Evolutionary conservation across 2,113 vertebrate species (phyloP), one percentile per base, ranked within the genome.

Genomic region (Heloderma charlesbogerti): DNA sequence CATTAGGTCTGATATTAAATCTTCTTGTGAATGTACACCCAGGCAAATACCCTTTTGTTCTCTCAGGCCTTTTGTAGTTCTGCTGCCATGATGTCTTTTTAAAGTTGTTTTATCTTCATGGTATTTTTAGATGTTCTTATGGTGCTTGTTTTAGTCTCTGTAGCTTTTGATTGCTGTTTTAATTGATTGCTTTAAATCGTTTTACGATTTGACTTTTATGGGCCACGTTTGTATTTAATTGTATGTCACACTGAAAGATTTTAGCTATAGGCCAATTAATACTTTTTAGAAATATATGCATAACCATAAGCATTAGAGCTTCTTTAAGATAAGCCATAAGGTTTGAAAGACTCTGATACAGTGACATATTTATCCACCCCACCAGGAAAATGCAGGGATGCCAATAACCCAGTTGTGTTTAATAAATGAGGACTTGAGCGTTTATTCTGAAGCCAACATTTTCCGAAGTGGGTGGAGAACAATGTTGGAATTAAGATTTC

Each of bases 291-390:
- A 63, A 79, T 48, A 0, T 0, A 6, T 48, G 81, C 12, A 80
- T 22, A 57, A 20, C 63, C 0, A 0, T 45, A 69, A 69, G 0
- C 5, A 72, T 31, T 25, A 83, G 72, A 18, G 80, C 79, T 34
- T 9, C 4, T 16, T 63, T 0, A 51, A 20, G 4, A 91, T 74
- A 87, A 87, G n/a, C 90, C 48, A 72, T 27, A 67, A 22, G 0
- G 34, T 29, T 81, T 74, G 89, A 60, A 40, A 89, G 77, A 12
- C 83, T 84, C 87, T 40, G 80, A 29, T 69, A 77, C 43, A 74
- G 69, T 85, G 2, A 10, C 51, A 27, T 0, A 1, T 94, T 90
- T 72, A 60, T 91, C 57, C 72, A 27, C 5, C 12, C 20, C 45
- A 0, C 1, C 0, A 27, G 84, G 40, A 45, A 60, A 81, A 80